Conservation (phyloP, 2,113 vertebrate genomes). For the Hemicordylus capensis region DNA sequence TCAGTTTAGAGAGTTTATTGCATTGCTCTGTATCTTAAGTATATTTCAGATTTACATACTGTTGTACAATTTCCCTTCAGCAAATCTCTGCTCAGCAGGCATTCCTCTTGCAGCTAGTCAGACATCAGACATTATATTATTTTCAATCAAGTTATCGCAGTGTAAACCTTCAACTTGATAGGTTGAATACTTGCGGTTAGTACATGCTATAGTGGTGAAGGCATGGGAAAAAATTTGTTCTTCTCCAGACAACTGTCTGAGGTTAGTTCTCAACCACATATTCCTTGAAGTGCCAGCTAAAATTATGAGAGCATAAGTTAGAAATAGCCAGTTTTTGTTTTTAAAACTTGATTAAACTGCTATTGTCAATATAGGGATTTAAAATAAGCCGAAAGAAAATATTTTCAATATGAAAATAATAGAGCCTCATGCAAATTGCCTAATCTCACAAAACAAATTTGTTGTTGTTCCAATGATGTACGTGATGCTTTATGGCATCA, state of each 20-base stretch:
- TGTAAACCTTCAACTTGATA: slow-evolving; percentile 60
- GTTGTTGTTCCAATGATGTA: neutral
- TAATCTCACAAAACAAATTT: slow-evolving; percentile 1
- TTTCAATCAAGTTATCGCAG: slow-evolving; percentile 69
- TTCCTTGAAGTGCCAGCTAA: slow-evolving; percentile 50
- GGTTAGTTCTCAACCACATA: slow-evolving; percentile 58
- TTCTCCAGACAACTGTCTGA: slow-evolving; percentile 50
- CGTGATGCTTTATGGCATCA: neutral
- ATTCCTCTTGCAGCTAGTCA: slow-evolving; percentile 62
- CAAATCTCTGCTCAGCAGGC: slow-evolving; percentile 55
- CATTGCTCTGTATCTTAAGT: slow-evolving; percentile 34
- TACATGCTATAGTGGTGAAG: slow-evolving; percentile 55
- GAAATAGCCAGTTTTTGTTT: slow-evolving; percentile 52
- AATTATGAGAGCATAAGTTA: slow-evolving; percentile 36
- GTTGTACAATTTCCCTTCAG: slow-evolving; percentile 32
- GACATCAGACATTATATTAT: slow-evolving; percentile 48
- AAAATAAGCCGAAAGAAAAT: slow-evolving; percentile 25
- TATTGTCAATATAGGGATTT: slow-evolving; percentile 31
- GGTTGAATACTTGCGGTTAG: slow-evolving; percentile 50
- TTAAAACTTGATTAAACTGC: slow-evolving; percentile 28
- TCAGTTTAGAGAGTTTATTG: slow-evolving; percentile 9
- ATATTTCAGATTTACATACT: neutral
- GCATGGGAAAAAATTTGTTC: slow-evolving; percentile 54
- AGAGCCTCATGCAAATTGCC: neutral
- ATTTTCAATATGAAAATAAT: slow-evolving; percentile 1